Conservation (phyloP, 2,113 vertebrate species). For the zebrafish (Danio rerio) region GRCz12tu NC_133176.1:8803501-8804000, state of each 20-base stretch:
- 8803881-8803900: no score
- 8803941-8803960: no score
- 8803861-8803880: no score
- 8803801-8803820: not conserved
- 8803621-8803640: not conserved
- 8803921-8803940: no score
- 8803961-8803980: no score
- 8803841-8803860: no score
- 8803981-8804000: no score
- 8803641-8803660: not conserved
- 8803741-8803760: not conserved
- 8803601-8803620: not conserved
- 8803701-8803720: not conserved
- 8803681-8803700: not conserved
- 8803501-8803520: conserved; percentile 99
- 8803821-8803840: not conserved
- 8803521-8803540: conserved; percentile 97
- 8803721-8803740: not conserved
- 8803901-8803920: no score
- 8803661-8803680: not conserved
- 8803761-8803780: not conserved
- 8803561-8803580: not conserved
- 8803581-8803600: not conserved
- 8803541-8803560: conserved; percentile 95
- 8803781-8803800: not conserved